phyloP scores from a whole-genome alignment of 2,888 invertebrate genomes.

The Catocala fraxini region DNA sequence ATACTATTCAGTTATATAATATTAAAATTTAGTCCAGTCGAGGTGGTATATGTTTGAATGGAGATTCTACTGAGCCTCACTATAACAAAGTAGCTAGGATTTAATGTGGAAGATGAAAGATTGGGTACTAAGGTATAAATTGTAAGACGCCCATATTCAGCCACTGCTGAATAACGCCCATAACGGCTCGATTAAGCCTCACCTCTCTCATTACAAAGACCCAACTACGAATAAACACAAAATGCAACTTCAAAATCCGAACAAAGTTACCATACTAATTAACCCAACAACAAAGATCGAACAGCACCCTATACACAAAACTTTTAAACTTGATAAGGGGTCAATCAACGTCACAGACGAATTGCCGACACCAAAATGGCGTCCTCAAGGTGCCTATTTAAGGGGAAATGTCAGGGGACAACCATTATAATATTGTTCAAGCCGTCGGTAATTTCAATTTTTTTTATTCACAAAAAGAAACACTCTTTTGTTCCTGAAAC shows the following conservation, averaged over 20 bases:
- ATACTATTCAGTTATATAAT: too few species aligned
- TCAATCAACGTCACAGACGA: slow-evolving; percentile 44
- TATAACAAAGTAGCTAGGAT: too few species aligned
- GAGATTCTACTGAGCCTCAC: too few species aligned
- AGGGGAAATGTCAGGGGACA: slow-evolving; percentile 50
- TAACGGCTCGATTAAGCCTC: too few species aligned
- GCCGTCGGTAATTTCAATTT: slow-evolving; percentile 54
- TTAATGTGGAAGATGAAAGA: too few species aligned
- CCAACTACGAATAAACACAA: too few species aligned
- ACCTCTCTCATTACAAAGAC: too few species aligned
- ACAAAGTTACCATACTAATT: slow-evolving; percentile 4
- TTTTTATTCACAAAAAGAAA: slow-evolving; percentile 51
- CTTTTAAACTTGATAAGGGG: slow-evolving; percentile 40
- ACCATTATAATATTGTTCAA: slow-evolving; percentile 48
- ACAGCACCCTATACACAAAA: slow-evolving; percentile 31
- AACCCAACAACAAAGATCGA: background rate
- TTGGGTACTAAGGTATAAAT: too few species aligned
- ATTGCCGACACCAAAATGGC: slow-evolving; percentile 46
- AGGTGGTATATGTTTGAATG: too few species aligned
- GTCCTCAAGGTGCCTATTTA: slow-evolving; percentile 44
- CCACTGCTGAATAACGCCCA: too few species aligned
- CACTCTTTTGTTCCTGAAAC: slow-evolving; percentile 52
- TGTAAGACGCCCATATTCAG: too few species aligned
- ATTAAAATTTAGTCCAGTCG: too few species aligned
- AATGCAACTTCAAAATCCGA: background rate